A percentile compares a stretch with the other conserved stretches of the same genome.
Evolutionary conservation across 2,113 vertebrate species (phyloP).

Genomic region (Boulengeromyrus knoepffleri): DNA sequence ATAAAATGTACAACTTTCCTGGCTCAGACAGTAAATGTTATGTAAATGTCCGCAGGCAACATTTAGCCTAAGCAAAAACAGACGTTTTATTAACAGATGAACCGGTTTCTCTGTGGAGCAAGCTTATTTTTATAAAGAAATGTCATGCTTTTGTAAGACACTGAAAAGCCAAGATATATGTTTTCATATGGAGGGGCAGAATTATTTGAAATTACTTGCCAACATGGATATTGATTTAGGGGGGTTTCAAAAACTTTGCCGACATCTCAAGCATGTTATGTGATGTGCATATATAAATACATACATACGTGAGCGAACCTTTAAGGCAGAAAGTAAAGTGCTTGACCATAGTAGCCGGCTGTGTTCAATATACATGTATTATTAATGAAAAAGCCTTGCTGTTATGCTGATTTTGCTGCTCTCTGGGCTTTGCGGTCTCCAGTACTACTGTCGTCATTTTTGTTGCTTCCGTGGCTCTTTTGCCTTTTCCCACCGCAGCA

Average conservation of each 20-base stretch:
- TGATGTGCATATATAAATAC: not conserved
- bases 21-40: not conserved
- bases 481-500: not conserved
- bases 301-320: not conserved
- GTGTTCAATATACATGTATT: slow-evolving; percentile 4
- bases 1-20: not conserved
- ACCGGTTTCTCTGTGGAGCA: not conserved
- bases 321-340: slow-evolving; percentile 1
- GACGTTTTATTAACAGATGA: not conserved
- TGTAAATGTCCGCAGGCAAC: not conserved
- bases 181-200: not conserved
- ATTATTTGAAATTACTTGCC: not conserved
- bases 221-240: not conserved
- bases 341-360: not conserved
- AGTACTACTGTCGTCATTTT: not conserved
- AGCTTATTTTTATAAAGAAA: not conserved
- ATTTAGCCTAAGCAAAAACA: not conserved
- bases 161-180: not conserved
- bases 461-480: not conserved
- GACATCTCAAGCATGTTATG: not conserved
- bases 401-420: not conserved
- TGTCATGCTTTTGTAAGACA: not conserved
- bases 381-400: not conserved
- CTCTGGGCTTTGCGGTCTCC: not conserved
- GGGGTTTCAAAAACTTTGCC: not conserved